These are phyloP conservation scores for Platanista minor DNA, from an alignment of 2,113 vertebrate genomes.

Conservation along the genomic window DNA sequence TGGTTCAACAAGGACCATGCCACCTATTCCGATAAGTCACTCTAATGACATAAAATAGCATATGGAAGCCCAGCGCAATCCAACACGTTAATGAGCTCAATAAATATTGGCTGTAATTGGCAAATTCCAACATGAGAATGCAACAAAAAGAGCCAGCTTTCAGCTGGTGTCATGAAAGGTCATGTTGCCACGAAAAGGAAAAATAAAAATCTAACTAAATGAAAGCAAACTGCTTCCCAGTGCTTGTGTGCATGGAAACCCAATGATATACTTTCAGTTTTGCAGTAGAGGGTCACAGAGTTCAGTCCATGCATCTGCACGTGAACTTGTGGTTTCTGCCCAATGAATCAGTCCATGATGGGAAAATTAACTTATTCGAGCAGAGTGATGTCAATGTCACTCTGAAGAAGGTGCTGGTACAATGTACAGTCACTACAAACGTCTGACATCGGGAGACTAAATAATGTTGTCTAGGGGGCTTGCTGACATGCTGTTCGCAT, in stretches of 20 bases:
- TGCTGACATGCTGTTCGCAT: neutral
- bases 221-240: neutral
- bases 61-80: neutral
- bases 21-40: neutral
- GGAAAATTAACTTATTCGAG: neutral
- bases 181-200: neutral
- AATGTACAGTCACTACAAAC: neutral
- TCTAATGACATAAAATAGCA: neutral
- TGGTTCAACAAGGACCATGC: neutral
- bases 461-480: constrained; percentile 9
- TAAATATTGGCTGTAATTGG: neutral
- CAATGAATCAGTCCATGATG: neutral
- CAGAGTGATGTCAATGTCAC: neutral
- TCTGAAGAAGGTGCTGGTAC: constrained; percentile 21
- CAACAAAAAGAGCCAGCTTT: no score
- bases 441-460: neutral
- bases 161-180: neutral
- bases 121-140: neutral
- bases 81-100: neutral
- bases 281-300: neutral
- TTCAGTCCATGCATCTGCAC: neutral
- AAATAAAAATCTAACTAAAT: neutral
- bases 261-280: neutral
- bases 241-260: neutral
- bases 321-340: constrained; percentile 42